Evolutionary conservation across 2,797 vertebrate species (phyloP).

Genomic region (Crotalus adamanteus): DNA sequence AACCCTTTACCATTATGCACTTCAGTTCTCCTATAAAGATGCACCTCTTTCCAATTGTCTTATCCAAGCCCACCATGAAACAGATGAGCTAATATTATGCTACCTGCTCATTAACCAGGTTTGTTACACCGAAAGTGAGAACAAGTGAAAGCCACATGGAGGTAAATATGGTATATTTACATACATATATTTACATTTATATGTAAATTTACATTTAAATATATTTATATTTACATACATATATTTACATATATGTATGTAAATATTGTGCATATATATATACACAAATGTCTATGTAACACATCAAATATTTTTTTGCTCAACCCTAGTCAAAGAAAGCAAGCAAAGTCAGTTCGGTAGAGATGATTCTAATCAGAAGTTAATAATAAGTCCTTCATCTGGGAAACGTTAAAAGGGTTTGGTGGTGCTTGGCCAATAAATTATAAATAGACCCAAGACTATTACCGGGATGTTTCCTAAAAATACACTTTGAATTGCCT

Average conservation of each 20-base stretch:
- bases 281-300: not conserved
- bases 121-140: not conserved
- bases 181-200: no score
- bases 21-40: not conserved
- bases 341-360: no score
- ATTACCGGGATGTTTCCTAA: not conserved
- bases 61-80: not conserved
- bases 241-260: no score
- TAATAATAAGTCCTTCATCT: not conserved
- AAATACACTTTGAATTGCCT: slow-evolving; percentile 34
- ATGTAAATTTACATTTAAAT: no score
- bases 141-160: not conserved
- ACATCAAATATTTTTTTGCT: not conserved
- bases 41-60: not conserved
- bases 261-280: no score
- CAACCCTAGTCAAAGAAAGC: not conserved
- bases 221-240: no score
- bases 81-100: not conserved
- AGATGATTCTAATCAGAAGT: not conserved
- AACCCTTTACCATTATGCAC: not conserved
- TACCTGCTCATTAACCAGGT: not conserved
- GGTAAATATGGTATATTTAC: no score
- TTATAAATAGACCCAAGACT: not conserved
- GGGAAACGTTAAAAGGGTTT: not conserved
- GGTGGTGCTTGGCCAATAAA: not conserved